These are phyloP conservation scores for Bombus huntii DNA, from an alignment of 1,140 invertebrate genomes.

Conservation along the genomic window DNA sequence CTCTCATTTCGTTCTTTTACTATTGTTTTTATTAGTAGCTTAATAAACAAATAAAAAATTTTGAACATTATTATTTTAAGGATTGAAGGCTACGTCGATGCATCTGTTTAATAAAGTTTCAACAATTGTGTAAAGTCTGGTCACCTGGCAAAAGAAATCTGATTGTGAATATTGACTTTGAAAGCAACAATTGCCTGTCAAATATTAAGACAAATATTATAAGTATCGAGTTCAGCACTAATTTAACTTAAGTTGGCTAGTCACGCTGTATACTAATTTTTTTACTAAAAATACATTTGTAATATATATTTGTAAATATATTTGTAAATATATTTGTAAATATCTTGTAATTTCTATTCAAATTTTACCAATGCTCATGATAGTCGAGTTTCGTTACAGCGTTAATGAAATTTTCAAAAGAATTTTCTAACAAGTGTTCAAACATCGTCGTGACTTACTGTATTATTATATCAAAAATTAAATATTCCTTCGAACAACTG, in stretches of 20 bases:
- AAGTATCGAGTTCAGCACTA: too few species aligned
- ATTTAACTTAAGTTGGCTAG: too few species aligned
- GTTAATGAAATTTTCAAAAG: too few species aligned
- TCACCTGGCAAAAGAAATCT: slow-evolving; percentile 52
- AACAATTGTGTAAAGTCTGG: slow-evolving; percentile 71
- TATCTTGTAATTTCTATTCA: too few species aligned
- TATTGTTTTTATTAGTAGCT: not conserved
- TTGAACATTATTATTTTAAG: not conserved
- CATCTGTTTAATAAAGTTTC: slow-evolving; percentile 5
- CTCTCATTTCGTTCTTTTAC: not conserved
- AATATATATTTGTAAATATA: too few species aligned
- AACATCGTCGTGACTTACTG: not conserved
- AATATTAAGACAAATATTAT: too few species aligned
- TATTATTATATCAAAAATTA: not conserved
- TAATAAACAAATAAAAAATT: not conserved
- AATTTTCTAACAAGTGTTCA: not conserved
- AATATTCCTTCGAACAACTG: not conserved
- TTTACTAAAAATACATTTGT: too few species aligned
- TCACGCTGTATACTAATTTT: too few species aligned
- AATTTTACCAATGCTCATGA: too few species aligned
- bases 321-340: too few species aligned
- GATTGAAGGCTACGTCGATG: not conserved
- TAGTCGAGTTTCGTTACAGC: too few species aligned
- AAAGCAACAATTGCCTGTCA: not conserved
- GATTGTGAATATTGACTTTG: slow-evolving; percentile 56